Conservation (phyloP, 1,140 invertebrate species). For the Popillia japonica region DNA sequence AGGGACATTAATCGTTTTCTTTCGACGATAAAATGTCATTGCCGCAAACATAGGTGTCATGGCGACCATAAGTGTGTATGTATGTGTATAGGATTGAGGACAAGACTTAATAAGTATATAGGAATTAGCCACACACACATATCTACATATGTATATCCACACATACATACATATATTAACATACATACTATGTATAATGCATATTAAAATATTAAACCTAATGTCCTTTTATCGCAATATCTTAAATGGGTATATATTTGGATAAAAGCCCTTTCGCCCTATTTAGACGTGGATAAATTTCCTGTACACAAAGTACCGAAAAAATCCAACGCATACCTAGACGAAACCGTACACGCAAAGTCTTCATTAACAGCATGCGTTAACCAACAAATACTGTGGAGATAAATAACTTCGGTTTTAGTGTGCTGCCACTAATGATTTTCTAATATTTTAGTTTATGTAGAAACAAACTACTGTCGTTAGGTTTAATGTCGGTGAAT, state of each 20-base stretch:
- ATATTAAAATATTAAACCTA: conserved; percentile 21
- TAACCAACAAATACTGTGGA: not conserved
- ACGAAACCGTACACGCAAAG: conserved; percentile 5
- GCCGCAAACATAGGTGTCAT: not conserved
- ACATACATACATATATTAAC: too few species aligned
- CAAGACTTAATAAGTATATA: not conserved
- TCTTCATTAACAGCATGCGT: conserved; percentile 12
- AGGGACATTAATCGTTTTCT: not conserved
- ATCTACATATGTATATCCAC: too few species aligned
- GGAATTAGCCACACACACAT: not conserved
- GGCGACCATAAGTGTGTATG: too few species aligned
- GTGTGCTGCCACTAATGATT: conserved; percentile 20
- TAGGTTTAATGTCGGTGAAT: not conserved
- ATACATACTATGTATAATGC: not conserved
- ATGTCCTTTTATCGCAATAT: conserved; percentile 16
- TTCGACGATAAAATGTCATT: too few species aligned
- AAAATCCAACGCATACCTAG: not conserved
- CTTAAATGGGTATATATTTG: conserved; percentile 7
- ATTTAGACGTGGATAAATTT: not conserved
- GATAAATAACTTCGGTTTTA: conserved; percentile 21
- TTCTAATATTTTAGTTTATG: conserved; percentile 27
- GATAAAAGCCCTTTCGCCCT: not conserved
- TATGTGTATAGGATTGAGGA: too few species aligned
- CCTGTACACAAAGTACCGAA: not conserved
- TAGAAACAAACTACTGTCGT: conserved; percentile 5